Percentiles rank a stretch among this genome's conserved stretches.
These are phyloP conservation scores for Eciton burchellii DNA, from an alignment of 1,140 invertebrate species.

Conservation along the genomic window DNA sequence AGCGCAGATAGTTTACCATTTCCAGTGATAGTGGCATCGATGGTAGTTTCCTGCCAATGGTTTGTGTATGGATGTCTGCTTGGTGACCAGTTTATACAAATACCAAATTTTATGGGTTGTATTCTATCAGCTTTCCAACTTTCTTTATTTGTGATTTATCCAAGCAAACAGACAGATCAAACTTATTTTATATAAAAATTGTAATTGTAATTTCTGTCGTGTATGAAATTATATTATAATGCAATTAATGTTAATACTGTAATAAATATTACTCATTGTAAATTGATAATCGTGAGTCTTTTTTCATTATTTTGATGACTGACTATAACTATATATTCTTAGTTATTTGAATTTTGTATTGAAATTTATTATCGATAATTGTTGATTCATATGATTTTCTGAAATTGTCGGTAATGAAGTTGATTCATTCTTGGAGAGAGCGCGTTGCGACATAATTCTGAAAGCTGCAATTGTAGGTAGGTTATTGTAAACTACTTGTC, in stretches of 20 bases:
- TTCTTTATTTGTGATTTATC: conserved; percentile 90
- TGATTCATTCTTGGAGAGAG: too few species aligned
- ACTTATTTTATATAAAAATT: conserved; percentile 75
- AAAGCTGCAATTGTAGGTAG: too few species aligned
- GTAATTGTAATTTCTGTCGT: background rate
- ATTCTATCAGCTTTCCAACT: conserved; percentile 89
- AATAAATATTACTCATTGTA: too few species aligned
- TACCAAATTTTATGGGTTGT: conserved; percentile 91
- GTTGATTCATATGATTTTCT: too few species aligned
- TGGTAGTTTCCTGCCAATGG: conserved; percentile 91
- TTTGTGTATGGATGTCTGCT: conserved; percentile 90
- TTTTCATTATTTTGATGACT: too few species aligned
- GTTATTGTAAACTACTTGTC: too few species aligned
- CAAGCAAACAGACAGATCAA: conserved; percentile 82
- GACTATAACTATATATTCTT: too few species aligned
- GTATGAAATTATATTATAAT: background rate
- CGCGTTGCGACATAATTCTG: too few species aligned
- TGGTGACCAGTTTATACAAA: conserved; percentile 90
- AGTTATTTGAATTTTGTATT: too few species aligned
- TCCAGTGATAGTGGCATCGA: conserved; percentile 91
- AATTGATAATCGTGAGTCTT: too few species aligned
- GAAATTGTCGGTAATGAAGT: too few species aligned
- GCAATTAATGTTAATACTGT: background rate
- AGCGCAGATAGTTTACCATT: conserved; percentile 92
- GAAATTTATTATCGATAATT: too few species aligned